These are phyloP conservation scores for Plectropomus leopardus DNA, from an alignment of 2,113 vertebrate species.

Conservation along the genomic window DNA sequence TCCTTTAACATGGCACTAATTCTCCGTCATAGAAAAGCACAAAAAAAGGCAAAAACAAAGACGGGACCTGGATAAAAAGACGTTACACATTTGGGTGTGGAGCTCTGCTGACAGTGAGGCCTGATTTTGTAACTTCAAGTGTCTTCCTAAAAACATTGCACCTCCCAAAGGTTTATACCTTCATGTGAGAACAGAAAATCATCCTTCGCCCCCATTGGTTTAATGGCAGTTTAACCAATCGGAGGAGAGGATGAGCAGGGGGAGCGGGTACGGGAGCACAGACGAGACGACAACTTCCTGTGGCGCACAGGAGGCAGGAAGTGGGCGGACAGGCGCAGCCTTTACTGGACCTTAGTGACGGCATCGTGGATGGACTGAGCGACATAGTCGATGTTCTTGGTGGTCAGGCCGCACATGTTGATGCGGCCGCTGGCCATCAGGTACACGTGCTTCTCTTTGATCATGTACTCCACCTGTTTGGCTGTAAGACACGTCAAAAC, in stretches of 20 bases:
- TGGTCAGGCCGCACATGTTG: slow-evolving; percentile 98
- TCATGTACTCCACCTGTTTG: slow-evolving; percentile 94
- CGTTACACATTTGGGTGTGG: background rate
- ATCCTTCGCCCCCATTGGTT: slow-evolving; percentile 30
- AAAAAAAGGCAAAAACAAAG: background rate
- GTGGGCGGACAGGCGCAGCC: slow-evolving; percentile 5
- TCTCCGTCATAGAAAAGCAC: too few relatives aligned
- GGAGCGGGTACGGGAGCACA: background rate
- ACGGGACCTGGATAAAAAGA: background rate
- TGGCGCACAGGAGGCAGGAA: slow-evolving; percentile 7
- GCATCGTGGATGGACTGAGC: slow-evolving; percentile 97
- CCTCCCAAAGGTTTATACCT: slow-evolving; percentile 22
- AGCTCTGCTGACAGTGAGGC: background rate
- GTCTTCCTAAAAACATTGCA: slow-evolving; percentile 48
- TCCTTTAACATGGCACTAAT: too few relatives aligned
- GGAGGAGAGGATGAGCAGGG: slow-evolving; percentile 12
- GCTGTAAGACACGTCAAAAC: slow-evolving; percentile 82
- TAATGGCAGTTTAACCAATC: slow-evolving; percentile 43
- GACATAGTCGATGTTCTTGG: slow-evolving; percentile 96
- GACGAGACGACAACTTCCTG: slow-evolving; percentile 36
- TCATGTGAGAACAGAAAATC: slow-evolving; percentile 27
- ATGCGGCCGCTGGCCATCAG: slow-evolving; percentile 97
- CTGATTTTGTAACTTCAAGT: slow-evolving; percentile 34
- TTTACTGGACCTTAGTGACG: slow-evolving; percentile 91
- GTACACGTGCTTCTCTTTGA: slow-evolving; percentile 97